Percentiles rank a stretch among this genome's conserved stretches.
Evolutionary conservation across 1,140 invertebrate genomes (phyloP).

Genomic region (Proctacanthus coquilletti): DNA sequence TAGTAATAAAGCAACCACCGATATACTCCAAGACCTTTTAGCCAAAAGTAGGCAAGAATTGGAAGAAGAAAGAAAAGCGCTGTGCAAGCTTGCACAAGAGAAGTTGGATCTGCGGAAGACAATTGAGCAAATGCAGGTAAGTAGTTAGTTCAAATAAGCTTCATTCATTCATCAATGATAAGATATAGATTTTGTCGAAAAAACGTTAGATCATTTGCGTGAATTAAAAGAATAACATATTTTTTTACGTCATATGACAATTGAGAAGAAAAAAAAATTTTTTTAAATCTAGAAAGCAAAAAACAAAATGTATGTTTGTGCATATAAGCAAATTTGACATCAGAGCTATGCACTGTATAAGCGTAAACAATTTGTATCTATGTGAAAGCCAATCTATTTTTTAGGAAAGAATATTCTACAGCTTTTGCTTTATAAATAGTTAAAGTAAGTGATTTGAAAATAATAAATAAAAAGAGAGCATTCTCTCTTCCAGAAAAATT

Average conservation of each 20-base stretch:
- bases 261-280: too few species aligned
- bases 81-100: slow-evolving; percentile 13
- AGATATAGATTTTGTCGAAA: too few species aligned
- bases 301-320: neutral
- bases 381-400: too few species aligned
- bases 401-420: too few species aligned
- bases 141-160: neutral
- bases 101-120: slow-evolving; percentile 15
- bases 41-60: slow-evolving; percentile 15
- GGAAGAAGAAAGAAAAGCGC: slow-evolving; percentile 16
- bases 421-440: too few species aligned
- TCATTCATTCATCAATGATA: too few species aligned
- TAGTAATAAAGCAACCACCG: slow-evolving; percentile 11
- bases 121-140: slow-evolving; percentile 16
- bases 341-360: neutral
- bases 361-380: neutral
- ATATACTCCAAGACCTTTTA: slow-evolving; percentile 18
- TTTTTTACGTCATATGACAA: slow-evolving; percentile 1
- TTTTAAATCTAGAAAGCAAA: too few species aligned
- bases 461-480: too few species aligned
- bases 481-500: slow-evolving; percentile 10
- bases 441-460: neutral
- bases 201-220: too few species aligned
- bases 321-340: neutral
- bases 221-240: too few species aligned